Base-by-base conservation (phyloP, 2,888 invertebrate genomes). In the Xestia c-nigrum region DNA sequence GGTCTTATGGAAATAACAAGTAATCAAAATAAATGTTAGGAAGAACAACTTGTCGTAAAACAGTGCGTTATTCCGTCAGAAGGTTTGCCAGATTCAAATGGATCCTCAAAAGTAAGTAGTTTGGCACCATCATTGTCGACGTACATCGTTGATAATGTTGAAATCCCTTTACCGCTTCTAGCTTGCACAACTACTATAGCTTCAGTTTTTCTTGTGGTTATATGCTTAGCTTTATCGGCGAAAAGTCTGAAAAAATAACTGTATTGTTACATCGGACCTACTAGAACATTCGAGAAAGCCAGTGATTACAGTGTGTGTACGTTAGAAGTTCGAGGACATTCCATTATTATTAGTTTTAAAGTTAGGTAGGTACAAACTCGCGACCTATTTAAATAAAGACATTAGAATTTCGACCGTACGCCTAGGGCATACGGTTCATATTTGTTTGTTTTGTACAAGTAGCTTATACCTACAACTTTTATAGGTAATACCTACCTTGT, bases 31-130 rank as follows among this genome's bases (percentile, higher is more conserved):
- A 2, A 84, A 0, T 0, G 79, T 75, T 5, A 85, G 19, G 0
- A 72, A 68, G n/a, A 91, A 89, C 70, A 72, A 14, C 78, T 84
- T 55, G 57, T 73, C 3, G 55, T 14, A 7, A 70, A 16, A 83
- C 73, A 50, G 55, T 47, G 40, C 78, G 84, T 0, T 12, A 40
- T 50, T 21, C 57, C 7, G 21, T 47, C n/a, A 12, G 68, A 72
- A 21, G 50, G 70, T 52, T 6, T 5, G 0, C 19, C 31, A 40
- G 63, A 55, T 12, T 47, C 5, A 31, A 68, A 83, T 0, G 73
- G 80, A n/a, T 74, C 43, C 1, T 19, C 43, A 24, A 71, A 74
- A 6, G 4, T 38, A 5, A 64, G 14, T 6, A 69, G 21, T 59
- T 55, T 6, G 10, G 38, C 70, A 0, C 71, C 82, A 38, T 14